Percentiles rank a stretch among this genome's conserved stretches.
Conservation (phyloP, 2,113 vertebrate genomes). For the Etheostoma spectabile region DNA sequence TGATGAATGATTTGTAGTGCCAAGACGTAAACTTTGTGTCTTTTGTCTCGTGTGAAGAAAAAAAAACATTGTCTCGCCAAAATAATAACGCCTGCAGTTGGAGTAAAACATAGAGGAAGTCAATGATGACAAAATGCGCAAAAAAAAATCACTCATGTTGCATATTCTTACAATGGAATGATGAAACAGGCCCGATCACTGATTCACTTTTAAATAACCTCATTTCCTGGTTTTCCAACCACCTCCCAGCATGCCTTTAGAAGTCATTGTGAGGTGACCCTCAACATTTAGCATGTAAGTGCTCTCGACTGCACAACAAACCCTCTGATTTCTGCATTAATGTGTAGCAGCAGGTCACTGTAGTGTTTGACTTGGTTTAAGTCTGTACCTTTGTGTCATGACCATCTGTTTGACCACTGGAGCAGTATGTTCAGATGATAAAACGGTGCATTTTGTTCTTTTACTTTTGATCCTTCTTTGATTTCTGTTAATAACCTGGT, state of each 20-base stretch:
- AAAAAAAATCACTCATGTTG: slow-evolving; percentile 44
- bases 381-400: slow-evolving; percentile 73
- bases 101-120: slow-evolving; percentile 55
- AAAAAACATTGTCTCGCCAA: slow-evolving; percentile 79
- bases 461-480: slow-evolving; percentile 39
- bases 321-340: slow-evolving; percentile 73
- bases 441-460: slow-evolving; percentile 76
- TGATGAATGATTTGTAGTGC: slow-evolving; percentile 83
- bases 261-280: slow-evolving; percentile 77
- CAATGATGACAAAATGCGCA: slow-evolving; percentile 65
- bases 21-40: slow-evolving; percentile 78
- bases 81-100: slow-evolving; percentile 75
- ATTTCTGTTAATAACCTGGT: slow-evolving; percentile 80
- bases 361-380: slow-evolving; percentile 67
- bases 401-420: slow-evolving; percentile 57
- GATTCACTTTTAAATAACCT: slow-evolving; percentile 66
- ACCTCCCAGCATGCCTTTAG: slow-evolving; percentile 78
- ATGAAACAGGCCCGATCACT: slow-evolving; percentile 58
- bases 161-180: slow-evolving; percentile 58
- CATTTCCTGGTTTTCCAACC: slow-evolving; percentile 57
- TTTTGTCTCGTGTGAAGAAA: slow-evolving; percentile 81
- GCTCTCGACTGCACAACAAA: slow-evolving; percentile 67
- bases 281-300: slow-evolving; percentile 79
- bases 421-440: slow-evolving; percentile 64
- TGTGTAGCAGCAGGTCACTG: slow-evolving; percentile 75